Percentiles rank a stretch among this genome's conserved stretches.
Conservation (phyloP, 2,888 invertebrate genomes). For the Yponomeuta malinellus region DNA sequence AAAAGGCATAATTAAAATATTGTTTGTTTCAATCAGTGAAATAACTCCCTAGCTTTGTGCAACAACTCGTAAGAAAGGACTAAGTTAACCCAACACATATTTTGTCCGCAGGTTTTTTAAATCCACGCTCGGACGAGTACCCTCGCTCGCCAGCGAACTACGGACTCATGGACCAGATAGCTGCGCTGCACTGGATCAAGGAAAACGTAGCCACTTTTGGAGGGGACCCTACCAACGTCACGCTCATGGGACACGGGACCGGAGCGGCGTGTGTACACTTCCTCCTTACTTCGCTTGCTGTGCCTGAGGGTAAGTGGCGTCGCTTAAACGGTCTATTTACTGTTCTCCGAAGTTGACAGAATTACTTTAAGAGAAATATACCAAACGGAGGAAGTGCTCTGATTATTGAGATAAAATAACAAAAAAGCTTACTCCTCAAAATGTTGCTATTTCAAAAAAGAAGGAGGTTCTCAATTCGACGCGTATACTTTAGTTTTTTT, state of each 20-base stretch:
- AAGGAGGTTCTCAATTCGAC: too few relatives aligned
- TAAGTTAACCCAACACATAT: neutral
- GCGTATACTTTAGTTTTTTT: too few relatives aligned
- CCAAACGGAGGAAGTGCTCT: neutral
- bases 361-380: too few relatives aligned
- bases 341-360: too few relatives aligned
- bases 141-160: constrained; percentile 94
- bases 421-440: too few relatives aligned
- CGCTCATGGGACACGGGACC: constrained; percentile 95
- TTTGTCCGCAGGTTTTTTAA: constrained; percentile 84
- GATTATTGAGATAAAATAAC: neutral
- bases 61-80: too few relatives aligned
- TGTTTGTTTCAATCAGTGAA: too few relatives aligned
- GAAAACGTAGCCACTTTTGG: constrained; percentile 97
- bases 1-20: too few relatives aligned
- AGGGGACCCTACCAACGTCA: constrained; percentile 94
- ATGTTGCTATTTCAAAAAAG: too few relatives aligned
- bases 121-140: constrained; percentile 91
- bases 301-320: constrained; percentile 86
- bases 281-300: constrained; percentile 94
- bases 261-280: constrained; percentile 98
- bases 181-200: constrained; percentile 96
- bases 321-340: neutral
- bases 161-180: constrained; percentile 98
- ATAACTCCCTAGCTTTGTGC: too few relatives aligned